phyloP scores from a whole-genome alignment of 2,113 vertebrate species.

The Steatornis caripensis region DNA sequence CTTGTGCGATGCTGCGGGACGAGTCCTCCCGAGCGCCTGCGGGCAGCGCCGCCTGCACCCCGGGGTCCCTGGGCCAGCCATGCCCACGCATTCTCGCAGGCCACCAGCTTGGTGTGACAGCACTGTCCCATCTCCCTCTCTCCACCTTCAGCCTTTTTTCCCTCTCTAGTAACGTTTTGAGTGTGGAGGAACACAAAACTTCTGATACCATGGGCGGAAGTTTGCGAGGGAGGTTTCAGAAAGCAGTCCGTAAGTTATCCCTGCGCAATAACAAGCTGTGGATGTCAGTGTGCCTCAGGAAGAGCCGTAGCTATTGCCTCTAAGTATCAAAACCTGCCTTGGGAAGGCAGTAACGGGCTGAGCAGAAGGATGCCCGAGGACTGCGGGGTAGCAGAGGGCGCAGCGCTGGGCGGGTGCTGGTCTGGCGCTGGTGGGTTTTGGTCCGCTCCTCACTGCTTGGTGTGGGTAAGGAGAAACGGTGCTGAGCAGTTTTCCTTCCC shows the following conservation, averaged over 20 bases:
- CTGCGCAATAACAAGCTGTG: fast-evolving
- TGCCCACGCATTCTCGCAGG: fast-evolving
- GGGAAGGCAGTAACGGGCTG: fast-evolving
- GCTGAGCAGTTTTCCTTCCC: background rate
- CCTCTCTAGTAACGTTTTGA: fast-evolving
- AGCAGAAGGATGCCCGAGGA: background rate
- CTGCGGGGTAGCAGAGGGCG: too few relatives aligned
- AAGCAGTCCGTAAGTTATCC: fast-evolving
- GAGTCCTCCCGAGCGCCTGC: too few relatives aligned
- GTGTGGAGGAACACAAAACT: background rate
- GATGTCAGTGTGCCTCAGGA: fast-evolving
- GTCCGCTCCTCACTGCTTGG: fast-evolving
- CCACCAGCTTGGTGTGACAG: fast-evolving
- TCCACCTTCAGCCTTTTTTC: fast-evolving
- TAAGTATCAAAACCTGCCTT: fast-evolving
- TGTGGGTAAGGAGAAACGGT: fast-evolving
- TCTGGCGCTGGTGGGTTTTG: too few relatives aligned
- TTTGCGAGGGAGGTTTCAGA: background rate
- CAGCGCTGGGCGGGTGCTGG: background rate
- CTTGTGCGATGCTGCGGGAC: too few relatives aligned
- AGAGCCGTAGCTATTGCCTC: fast-evolving
- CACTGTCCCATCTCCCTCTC: fast-evolving
- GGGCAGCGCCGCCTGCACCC: too few relatives aligned
- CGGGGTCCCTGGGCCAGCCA: too few relatives aligned
- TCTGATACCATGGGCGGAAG: fast-evolving